Conservation (phyloP, 2,113 vertebrate genomes). For the Xiphophorus maculatus region DNA sequence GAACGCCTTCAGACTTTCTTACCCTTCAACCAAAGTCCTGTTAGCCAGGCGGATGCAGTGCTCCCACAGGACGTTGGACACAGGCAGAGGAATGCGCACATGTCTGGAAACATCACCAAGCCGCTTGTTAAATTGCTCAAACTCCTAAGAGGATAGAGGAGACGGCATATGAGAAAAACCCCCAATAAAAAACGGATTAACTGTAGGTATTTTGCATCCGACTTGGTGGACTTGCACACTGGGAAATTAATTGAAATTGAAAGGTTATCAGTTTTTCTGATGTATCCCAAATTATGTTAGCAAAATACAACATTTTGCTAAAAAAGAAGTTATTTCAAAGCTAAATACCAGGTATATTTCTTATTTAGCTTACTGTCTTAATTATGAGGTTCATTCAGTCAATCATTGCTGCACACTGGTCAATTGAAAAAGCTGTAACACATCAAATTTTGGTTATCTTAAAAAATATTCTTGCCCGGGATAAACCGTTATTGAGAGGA, state of each 20-base stretch:
- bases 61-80: conserved; percentile 98
- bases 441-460: not conserved
- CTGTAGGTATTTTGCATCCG: not conserved
- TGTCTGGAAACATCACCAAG: conserved; percentile 91
- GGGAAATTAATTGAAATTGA: not conserved
- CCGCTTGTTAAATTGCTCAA: conserved; percentile 92
- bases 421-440: not conserved
- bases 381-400: not conserved
- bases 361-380: not conserved
- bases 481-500: not conserved
- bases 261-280: not conserved
- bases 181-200: not conserved
- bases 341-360: not conserved
- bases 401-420: not conserved
- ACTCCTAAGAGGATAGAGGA: conserved; percentile 83
- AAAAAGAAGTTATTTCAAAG: not conserved
- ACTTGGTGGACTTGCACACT: not conserved
- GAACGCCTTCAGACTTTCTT: conserved; percentile 51
- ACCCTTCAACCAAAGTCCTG: conserved; percentile 97
- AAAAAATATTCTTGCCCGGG: not conserved
- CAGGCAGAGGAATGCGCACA: conserved; percentile 93
- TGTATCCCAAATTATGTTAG: not conserved
- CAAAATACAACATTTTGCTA: not conserved
- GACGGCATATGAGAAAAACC: not conserved
- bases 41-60: conserved; percentile 98